These are phyloP conservation scores for Acanthurus tractus DNA, from an alignment of 2,797 vertebrate genomes.

Conservation along the genomic window DNA sequence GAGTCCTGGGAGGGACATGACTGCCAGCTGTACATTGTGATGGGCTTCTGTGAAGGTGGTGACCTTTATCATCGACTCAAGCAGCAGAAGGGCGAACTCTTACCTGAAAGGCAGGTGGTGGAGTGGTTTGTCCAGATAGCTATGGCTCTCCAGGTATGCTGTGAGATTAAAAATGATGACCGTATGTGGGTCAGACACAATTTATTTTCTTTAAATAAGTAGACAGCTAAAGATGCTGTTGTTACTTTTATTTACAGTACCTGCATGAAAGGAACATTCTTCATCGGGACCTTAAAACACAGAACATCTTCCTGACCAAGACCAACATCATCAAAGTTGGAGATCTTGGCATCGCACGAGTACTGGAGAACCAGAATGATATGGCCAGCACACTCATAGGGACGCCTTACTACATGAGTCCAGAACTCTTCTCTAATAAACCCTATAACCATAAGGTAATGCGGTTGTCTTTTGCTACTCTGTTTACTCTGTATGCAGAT, in stretches of 20 bases:
- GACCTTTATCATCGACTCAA: constrained; percentile 97
- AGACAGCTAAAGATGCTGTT: background rate
- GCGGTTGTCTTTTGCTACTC: background rate
- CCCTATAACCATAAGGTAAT: constrained; percentile 98
- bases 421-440: constrained; percentile 96
- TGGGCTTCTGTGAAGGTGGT: constrained; percentile 98
- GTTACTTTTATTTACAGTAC: constrained; percentile 85
- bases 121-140: constrained; percentile 99
- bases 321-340: constrained; percentile 98
- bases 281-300: constrained; percentile 97
- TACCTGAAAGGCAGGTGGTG: constrained; percentile 94
- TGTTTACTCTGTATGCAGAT: background rate
- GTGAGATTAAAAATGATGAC: background rate
- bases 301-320: constrained; percentile 97
- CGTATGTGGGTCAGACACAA: background rate
- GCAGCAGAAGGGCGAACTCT: constrained; percentile 92
- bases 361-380: constrained; percentile 94
- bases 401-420: constrained; percentile 99
- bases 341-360: constrained; percentile 95
- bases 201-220: background rate
- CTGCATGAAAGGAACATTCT: constrained; percentile 96
- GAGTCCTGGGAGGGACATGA: constrained; percentile 97
- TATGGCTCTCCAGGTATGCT: constrained; percentile 95
- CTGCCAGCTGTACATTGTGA: constrained; percentile 94
- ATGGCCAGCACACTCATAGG: constrained; percentile 99